A percentile compares a stretch with the other conserved stretches of the same genome.
Evolutionary conservation across 2,888 invertebrate species (phyloP).

Genomic region (Drosophila recens): DNA sequence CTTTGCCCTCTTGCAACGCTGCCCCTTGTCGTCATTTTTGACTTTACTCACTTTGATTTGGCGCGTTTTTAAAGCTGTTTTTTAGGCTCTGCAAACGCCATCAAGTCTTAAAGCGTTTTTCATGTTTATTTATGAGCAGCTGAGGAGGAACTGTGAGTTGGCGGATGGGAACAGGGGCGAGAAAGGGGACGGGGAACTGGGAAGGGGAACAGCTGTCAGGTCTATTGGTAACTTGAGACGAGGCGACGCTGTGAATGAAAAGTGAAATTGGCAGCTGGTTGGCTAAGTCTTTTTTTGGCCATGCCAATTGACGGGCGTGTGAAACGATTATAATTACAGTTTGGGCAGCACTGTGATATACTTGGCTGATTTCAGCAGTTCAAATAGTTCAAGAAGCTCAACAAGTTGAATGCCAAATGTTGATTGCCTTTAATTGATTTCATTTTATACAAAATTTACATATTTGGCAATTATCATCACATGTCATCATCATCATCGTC

Average conservation of each 20-base stretch:
- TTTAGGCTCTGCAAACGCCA: constrained; percentile 54
- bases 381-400: constrained; percentile 39
- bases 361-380: constrained; percentile 40
- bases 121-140: constrained; percentile 75
- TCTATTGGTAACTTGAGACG: constrained; percentile 62
- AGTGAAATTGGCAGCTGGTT: constrained; percentile 71
- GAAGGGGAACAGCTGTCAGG: constrained; percentile 48
- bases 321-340: constrained; percentile 51
- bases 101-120: constrained; percentile 60
- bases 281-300: constrained; percentile 10
- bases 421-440: constrained; percentile 72
- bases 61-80: constrained; percentile 68
- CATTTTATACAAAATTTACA: constrained; percentile 63
- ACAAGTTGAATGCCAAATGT: constrained; percentile 53
- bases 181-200: constrained; percentile 7
- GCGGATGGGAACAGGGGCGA: neutral
- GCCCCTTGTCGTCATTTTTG: constrained; percentile 23
- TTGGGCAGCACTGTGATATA: constrained; percentile 33
- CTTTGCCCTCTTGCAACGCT: neutral
- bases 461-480: constrained; percentile 69
- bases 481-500: constrained; percentile 12
- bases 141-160: constrained; percentile 18
- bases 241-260: constrained; percentile 51
- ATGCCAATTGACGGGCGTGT: constrained; percentile 58
- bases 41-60: constrained; percentile 49